Percentiles rank a stretch among this genome's conserved stretches.
Evolutionary conservation across 2,113 vertebrate genomes (phyloP).

Genomic region (Passer domesticus): DNA sequence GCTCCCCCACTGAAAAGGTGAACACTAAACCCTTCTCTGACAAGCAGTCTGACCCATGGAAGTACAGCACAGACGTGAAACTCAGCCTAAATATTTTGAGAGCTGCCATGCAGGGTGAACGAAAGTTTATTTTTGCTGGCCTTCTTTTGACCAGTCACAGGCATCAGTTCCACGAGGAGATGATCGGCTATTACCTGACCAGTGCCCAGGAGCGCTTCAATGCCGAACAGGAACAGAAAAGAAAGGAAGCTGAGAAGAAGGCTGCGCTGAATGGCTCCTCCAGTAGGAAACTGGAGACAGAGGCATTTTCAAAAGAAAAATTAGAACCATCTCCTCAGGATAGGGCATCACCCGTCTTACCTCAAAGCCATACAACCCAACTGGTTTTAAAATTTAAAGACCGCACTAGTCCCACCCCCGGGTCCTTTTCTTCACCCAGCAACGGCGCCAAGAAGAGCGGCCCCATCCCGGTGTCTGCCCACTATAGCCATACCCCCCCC

Average conservation of each 20-base stretch:
- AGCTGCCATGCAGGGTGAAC: constrained; percentile 97
- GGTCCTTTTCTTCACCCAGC: constrained; percentile 84
- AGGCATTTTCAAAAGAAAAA: constrained; percentile 76
- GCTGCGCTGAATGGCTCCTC: constrained; percentile 59
- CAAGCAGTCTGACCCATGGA: constrained; percentile 88
- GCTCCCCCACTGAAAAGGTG: constrained; percentile 73
- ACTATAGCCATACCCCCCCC: constrained; percentile 94
- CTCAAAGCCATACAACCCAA: constrained; percentile 83
- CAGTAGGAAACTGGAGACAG: constrained; percentile 72
- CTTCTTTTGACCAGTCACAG: constrained; percentile 95
- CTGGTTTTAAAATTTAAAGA: constrained; percentile 87
- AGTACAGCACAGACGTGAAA: constrained; percentile 98
- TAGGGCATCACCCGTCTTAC: constrained; percentile 86
- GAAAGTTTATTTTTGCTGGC: constrained; percentile 97
- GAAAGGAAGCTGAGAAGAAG: constrained; percentile 84
- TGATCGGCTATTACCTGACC: constrained; percentile 96
- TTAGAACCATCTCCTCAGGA: constrained; percentile 84
- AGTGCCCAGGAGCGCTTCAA: constrained; percentile 97
- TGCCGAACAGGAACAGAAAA: constrained; percentile 93
- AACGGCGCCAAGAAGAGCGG: constrained; percentile 81
- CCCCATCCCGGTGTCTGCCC: constrained; percentile 83
- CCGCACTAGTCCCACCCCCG: constrained; percentile 83
- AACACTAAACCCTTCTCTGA: constrained; percentile 76
- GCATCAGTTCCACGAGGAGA: constrained; percentile 98
- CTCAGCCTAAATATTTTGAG: constrained; percentile 97